A percentile compares a stretch with the other conserved stretches of the same genome.
Evolutionary conservation across 1,140 invertebrate genomes (phyloP).

Genomic region (Cryptotermes secundus): DNA sequence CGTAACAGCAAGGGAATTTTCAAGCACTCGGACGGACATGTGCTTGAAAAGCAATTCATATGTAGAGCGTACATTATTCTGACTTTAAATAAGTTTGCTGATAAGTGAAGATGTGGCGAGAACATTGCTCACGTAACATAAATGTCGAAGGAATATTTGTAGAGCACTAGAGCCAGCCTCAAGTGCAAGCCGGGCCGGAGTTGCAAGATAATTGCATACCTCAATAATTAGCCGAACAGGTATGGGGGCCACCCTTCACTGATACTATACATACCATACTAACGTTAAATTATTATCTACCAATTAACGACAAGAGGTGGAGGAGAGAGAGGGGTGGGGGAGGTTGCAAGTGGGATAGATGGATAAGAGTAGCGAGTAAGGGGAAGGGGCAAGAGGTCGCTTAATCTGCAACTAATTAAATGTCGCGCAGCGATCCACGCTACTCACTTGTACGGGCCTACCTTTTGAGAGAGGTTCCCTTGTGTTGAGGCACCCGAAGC

Average conservation of each 20-base stretch:
- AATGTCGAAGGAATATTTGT: background rate
- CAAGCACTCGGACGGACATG: background rate
- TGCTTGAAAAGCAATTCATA: background rate
- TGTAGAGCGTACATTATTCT: background rate
- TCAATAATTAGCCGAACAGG: background rate
- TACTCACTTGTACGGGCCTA: background rate
- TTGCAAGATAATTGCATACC: background rate
- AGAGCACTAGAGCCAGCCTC: background rate
- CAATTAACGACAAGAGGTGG: background rate
- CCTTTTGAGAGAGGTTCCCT: background rate
- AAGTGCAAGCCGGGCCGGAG: background rate
- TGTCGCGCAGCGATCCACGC: background rate
- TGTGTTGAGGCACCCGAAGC: background rate
- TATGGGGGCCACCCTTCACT: background rate
- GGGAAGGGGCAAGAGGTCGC: background rate
- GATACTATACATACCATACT: background rate
- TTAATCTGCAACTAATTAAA: slow-evolving; percentile 12
- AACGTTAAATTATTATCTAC: slow-evolving; percentile 10
- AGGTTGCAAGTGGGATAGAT: too few relatives aligned
- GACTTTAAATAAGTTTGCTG: too few relatives aligned
- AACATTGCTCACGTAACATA: background rate
- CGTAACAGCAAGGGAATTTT: background rate
- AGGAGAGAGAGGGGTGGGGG: too few relatives aligned
- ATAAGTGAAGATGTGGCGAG: too few relatives aligned
- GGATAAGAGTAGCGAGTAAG: background rate